These are phyloP conservation scores for Podargus strigoides DNA, from an alignment of 2,797 vertebrate species.

Conservation along the genomic window DNA sequence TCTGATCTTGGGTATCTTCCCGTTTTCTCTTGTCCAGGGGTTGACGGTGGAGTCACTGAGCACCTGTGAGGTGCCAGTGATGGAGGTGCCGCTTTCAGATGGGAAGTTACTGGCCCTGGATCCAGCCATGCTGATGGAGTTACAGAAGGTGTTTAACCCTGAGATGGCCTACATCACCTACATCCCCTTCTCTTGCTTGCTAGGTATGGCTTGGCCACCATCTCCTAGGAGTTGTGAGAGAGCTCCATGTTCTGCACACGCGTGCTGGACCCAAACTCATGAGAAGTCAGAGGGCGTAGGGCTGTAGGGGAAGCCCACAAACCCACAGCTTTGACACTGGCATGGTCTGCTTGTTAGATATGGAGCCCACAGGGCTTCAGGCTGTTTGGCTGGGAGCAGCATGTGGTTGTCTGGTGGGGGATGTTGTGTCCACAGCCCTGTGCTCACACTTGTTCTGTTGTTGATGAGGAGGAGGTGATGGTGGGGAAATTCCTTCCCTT, in stretches of 20 bases:
- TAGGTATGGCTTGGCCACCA: slow-evolving; percentile 76
- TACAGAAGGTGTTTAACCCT: slow-evolving; percentile 90
- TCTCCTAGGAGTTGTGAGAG: not conserved
- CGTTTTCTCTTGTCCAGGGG: slow-evolving; percentile 43
- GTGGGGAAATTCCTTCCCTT: not conserved
- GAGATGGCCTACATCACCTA: slow-evolving; percentile 96
- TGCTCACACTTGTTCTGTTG: not conserved
- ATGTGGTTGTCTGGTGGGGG: not conserved
- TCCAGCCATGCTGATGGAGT: slow-evolving; percentile 82
- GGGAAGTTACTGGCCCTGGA: slow-evolving; percentile 79
- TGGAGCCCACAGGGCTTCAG: not conserved
- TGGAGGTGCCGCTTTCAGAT: slow-evolving; percentile 77
- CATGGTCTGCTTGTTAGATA: not conserved
- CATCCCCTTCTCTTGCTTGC: slow-evolving; percentile 92
- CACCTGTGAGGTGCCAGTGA: slow-evolving; percentile 78
- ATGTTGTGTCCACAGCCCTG: not conserved
- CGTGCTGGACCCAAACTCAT: fast-evolving
- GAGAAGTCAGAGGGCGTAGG: not conserved
- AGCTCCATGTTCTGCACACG: fast-evolving
- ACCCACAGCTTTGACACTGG: not conserved
- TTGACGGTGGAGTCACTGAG: slow-evolving; percentile 18
- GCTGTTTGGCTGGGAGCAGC: not conserved
- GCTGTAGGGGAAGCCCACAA: not conserved
- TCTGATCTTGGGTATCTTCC: not conserved
- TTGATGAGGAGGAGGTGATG: not conserved